Percentiles rank a stretch among this genome's conserved stretches.
Conservation (phyloP, 2,888 invertebrate genomes). For the Hymenopus coronatus region DNA sequence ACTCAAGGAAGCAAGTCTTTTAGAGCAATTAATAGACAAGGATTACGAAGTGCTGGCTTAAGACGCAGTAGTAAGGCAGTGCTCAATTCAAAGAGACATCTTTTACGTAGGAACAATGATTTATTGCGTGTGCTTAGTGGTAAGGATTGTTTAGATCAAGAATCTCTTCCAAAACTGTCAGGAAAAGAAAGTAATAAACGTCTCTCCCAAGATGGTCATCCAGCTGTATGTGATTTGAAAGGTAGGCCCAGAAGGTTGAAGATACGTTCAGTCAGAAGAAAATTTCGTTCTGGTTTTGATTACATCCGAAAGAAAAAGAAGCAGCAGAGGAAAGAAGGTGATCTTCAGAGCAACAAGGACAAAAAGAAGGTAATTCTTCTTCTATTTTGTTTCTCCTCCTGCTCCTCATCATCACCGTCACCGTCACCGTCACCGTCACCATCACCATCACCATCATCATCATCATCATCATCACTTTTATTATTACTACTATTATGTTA, state of each 20-base stretch:
- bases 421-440: too few species aligned
- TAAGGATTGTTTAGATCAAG: slow-evolving; percentile 30
- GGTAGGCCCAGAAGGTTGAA: slow-evolving; percentile 53
- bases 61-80: slow-evolving; percentile 45
- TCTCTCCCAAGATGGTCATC: neutral
- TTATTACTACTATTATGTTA: too few species aligned
- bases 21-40: slow-evolving; percentile 38
- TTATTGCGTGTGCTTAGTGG: slow-evolving; percentile 40
- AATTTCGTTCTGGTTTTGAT: slow-evolving; percentile 82
- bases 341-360: slow-evolving; percentile 22
- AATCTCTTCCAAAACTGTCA: neutral
- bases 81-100: slow-evolving; percentile 44
- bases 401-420: too few species aligned
- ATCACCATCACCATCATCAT: too few species aligned
- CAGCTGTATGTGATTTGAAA: neutral
- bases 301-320: slow-evolving; percentile 88
- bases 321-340: slow-evolving; percentile 58
- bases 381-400: neutral
- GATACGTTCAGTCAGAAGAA: slow-evolving; percentile 65
- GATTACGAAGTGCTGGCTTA: slow-evolving; percentile 45
- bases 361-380: slow-evolving; percentile 31
- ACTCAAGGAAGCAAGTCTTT: slow-evolving; percentile 18
- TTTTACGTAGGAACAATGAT: slow-evolving; percentile 37
- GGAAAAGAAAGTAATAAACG: neutral
- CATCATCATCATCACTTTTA: too few species aligned